phyloP scores from a whole-genome alignment of 2,888 invertebrate species.

The Shargacucullia verbasci region DNA sequence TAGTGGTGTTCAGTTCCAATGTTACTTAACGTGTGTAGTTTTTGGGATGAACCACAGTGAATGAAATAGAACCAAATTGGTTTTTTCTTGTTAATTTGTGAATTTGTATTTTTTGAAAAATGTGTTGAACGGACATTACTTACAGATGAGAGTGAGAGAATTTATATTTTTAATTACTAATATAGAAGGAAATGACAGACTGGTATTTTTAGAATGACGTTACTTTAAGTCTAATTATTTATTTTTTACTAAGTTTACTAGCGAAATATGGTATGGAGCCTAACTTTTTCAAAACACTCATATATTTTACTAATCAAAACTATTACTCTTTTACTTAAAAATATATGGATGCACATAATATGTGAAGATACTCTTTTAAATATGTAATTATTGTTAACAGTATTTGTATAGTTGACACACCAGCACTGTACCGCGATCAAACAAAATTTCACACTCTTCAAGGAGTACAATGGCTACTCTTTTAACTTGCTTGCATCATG shows the following conservation, averaged over 20 bases:
- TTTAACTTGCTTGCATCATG: conserved; percentile 4
- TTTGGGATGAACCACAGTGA: too few relatives aligned
- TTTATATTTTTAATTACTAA: not conserved
- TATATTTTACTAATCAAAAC: conserved; percentile 7
- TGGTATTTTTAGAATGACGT: conserved; percentile 1
- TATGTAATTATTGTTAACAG: conserved; percentile 25
- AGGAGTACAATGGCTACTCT: not conserved
- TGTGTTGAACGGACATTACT: not conserved
- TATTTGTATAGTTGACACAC: conserved; percentile 20
- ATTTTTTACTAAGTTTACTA: too few relatives aligned
- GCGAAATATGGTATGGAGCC: not conserved
- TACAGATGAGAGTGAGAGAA: not conserved
- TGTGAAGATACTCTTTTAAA: conserved; percentile 17
- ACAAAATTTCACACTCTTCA: not conserved
- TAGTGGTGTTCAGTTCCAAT: too few relatives aligned
- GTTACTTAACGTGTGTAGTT: too few relatives aligned
- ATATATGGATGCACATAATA: conserved; percentile 11
- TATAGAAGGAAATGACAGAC: not conserved
- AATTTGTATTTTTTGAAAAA: too few relatives aligned
- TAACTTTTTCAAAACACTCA: conserved; percentile 1
- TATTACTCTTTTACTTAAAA: conserved; percentile 24
- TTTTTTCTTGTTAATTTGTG: too few relatives aligned
- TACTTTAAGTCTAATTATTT: not conserved
- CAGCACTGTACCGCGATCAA: conserved; percentile 10
- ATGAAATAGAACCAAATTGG: too few relatives aligned